Evolutionary conservation across 2,113 vertebrate genomes (phyloP).

Genomic region (Ageneiosus marmoratus): DNA sequence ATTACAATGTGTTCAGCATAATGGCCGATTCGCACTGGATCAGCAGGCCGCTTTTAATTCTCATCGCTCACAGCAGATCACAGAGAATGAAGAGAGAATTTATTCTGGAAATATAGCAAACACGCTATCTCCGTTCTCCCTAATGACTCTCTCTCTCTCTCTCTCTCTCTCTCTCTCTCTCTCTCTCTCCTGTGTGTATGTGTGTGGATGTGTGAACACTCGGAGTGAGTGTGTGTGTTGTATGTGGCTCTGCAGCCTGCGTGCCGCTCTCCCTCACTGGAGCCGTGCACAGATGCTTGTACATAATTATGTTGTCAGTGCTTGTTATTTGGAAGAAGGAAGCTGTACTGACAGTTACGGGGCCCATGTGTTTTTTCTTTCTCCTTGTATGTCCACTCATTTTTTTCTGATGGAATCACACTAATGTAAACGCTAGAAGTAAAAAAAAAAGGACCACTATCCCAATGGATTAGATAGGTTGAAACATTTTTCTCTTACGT

Average conservation of each 20-base stretch:
- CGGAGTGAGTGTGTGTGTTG: constrained; percentile 37
- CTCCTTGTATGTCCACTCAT: constrained; percentile 37
- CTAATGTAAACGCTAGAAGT: constrained; percentile 46
- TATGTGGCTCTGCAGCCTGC: constrained; percentile 75
- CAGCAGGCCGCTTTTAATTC: constrained; percentile 61
- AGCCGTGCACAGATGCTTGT: constrained; percentile 95
- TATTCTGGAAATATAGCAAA: constrained; percentile 69
- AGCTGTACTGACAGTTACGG: constrained; percentile 87
- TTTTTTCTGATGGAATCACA: constrained; percentile 44
- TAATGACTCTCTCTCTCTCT: constrained; percentile 68
- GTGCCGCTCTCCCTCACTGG: constrained; percentile 81
- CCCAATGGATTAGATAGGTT: background rate
- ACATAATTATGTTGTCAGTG: constrained; percentile 99
- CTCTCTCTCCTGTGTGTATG: constrained; percentile 13
- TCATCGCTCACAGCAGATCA: constrained; percentile 60
- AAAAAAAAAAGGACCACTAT: background rate
- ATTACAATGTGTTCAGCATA: constrained; percentile 62
- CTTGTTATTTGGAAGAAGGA: constrained; percentile 89
- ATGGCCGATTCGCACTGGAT: constrained; percentile 60
- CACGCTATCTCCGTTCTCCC: constrained; percentile 64
- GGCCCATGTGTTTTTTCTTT: constrained; percentile 67
- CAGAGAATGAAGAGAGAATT: constrained; percentile 58
- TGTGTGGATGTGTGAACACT: constrained; percentile 63
- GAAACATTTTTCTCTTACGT: background rate
- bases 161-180: constrained; percentile 55